These are phyloP conservation scores for Sinodicranocentrus sp. DNA, from an alignment of 2,888 invertebrate species.

Conservation along the genomic window DNA sequence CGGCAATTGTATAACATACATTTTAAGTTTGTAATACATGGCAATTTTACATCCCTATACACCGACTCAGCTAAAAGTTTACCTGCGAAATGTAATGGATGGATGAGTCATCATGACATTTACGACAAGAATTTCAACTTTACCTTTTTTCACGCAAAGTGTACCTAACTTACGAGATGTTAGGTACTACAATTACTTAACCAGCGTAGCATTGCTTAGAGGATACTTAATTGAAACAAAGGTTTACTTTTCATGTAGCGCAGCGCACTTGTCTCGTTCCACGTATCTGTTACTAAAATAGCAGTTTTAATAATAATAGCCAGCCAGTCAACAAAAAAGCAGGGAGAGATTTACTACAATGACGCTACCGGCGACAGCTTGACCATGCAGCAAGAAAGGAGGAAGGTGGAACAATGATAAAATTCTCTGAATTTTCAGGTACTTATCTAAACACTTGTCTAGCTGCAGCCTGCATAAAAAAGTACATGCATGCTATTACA, in stretches of 20 bases:
- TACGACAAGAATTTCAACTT: slow-evolving; percentile 64
- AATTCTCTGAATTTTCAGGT: slow-evolving; percentile 69
- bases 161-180: background rate
- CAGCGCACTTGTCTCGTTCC: slow-evolving; percentile 10
- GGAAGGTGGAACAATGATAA: slow-evolving; percentile 65
- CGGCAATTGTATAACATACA: slow-evolving; percentile 16
- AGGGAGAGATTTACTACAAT: slow-evolving; percentile 55
- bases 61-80: too few species aligned
- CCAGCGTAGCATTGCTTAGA: background rate
- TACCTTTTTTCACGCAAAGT: slow-evolving; percentile 51
- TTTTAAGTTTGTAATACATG: slow-evolving; percentile 22
- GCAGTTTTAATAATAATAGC: slow-evolving; percentile 51
- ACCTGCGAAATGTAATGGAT: too few species aligned
- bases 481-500: slow-evolving; percentile 22
- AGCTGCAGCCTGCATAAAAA: slow-evolving; percentile 21
- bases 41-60: too few species aligned
- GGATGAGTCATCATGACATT: slow-evolving; percentile 68
- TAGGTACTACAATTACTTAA: background rate
- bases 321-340: slow-evolving; percentile 29
- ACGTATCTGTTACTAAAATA: slow-evolving; percentile 40
- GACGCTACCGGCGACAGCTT: slow-evolving; percentile 68
- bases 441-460: slow-evolving; percentile 56
- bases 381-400: slow-evolving; percentile 53
- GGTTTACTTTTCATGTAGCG: slow-evolving; percentile 32
- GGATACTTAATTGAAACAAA: slow-evolving; percentile 51